These are phyloP conservation scores for Pterobdella sp. DNA, from an alignment of 2,888 invertebrate species.

Conservation along the genomic window DNA sequence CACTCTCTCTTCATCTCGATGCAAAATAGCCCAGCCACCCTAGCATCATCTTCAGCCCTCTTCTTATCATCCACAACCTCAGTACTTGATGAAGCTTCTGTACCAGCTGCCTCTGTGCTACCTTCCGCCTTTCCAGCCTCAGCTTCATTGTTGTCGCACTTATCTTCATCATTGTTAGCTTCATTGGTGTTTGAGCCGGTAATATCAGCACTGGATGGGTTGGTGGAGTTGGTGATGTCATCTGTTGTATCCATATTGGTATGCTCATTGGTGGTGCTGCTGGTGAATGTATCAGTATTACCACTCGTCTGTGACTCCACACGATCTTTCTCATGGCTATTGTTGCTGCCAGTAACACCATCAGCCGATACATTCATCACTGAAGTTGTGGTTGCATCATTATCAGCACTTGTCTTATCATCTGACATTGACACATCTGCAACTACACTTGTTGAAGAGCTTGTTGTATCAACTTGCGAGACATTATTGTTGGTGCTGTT, in stretches of 20 bases:
- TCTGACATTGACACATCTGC: too few relatives aligned
- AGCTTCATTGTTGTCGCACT: neutral
- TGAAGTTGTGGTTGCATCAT: neutral
- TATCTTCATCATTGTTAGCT: neutral
- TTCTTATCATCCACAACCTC: neutral
- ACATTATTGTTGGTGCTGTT: too few relatives aligned
- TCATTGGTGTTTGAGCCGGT: too few relatives aligned
- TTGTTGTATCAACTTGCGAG: too few relatives aligned
- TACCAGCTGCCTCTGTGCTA: neutral
- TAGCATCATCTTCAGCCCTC: constrained; percentile 9
- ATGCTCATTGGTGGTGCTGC: neutral
- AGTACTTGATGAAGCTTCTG: too few relatives aligned
- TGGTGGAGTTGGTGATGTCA: neutral
- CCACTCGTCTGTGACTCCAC: too few relatives aligned
- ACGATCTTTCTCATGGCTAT: too few relatives aligned
- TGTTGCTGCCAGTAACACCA: too few relatives aligned
- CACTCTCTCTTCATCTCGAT: constrained; percentile 29
- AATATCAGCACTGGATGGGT: neutral
- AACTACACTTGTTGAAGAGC: too few relatives aligned
- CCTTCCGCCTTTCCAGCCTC: neutral
- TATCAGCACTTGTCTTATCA: too few relatives aligned
- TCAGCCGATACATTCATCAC: neutral
- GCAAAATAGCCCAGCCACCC: constrained; percentile 6
- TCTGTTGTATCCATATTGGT: neutral
- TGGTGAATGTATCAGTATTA: neutral